phyloP scores from a whole-genome alignment of 2,113 vertebrate genomes.

The Hucho hucho region DNA sequence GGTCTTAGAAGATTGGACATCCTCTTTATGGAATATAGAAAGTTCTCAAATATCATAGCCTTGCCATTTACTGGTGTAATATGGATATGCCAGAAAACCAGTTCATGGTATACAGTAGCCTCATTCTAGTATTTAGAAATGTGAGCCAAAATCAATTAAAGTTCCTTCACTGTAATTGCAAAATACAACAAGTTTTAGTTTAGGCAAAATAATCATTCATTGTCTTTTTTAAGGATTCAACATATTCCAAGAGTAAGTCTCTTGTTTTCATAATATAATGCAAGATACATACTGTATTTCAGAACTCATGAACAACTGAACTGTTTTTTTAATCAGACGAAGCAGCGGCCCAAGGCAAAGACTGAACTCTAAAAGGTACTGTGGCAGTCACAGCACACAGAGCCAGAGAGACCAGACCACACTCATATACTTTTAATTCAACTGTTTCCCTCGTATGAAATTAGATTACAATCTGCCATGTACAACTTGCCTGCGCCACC shows the following conservation, averaged over 20 bases:
- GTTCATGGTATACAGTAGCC: not conserved
- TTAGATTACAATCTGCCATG: constrained; percentile 27
- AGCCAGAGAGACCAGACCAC: constrained; percentile 44
- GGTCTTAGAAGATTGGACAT: not conserved
- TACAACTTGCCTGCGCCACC: constrained; percentile 14
- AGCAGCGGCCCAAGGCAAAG: constrained; percentile 39
- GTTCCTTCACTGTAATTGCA: not conserved
- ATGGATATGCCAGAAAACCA: not conserved
- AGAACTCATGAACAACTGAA: constrained; percentile 43
- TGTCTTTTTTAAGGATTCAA: not conserved
- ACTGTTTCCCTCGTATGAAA: constrained; percentile 52
- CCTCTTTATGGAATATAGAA: too few species aligned
- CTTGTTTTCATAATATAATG: constrained; percentile 46
- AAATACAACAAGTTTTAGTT: too few species aligned
- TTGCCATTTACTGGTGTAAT: not conserved
- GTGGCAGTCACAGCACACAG: constrained; percentile 24
- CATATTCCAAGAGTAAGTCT: not conserved
- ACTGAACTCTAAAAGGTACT: constrained; percentile 53
- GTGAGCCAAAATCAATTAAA: not conserved
- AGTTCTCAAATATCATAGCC: not conserved
- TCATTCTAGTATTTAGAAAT: not conserved
- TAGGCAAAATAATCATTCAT: too few species aligned
- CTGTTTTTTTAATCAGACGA: constrained; percentile 66
- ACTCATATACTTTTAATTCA: constrained; percentile 55
- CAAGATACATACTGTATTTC: constrained; percentile 36